Base-by-base conservation (phyloP, 2,797 vertebrate species). In the Chloroceryle inda region DNA sequence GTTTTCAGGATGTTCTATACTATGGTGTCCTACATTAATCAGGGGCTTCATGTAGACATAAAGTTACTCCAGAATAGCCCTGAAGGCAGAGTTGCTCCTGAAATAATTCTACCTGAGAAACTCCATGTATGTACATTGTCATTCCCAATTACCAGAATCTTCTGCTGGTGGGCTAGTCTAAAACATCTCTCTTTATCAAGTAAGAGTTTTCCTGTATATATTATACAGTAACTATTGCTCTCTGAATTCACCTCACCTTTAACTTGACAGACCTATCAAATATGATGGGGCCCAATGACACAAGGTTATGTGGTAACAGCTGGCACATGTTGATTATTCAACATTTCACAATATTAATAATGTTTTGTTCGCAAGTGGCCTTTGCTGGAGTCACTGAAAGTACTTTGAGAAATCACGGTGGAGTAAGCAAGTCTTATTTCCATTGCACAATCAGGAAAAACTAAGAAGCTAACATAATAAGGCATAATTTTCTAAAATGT, bases 331-430 rank as follows among this genome's bases (percentile, higher is more conserved):
- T 76, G 62, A 66, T 79, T 90, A 79, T 86, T 84, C 68, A 47
- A 79, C 0, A 1, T 95, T 96, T 93, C 94, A 93, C 93, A 95
- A 94, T 76, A 63, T 90, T 88, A 95, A 95, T 96, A 92, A 94
- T 9, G 44, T 66, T 91, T 91, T 90, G 66, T 58, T 91, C 5
- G 1, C 55, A 63, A 91, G 72, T 72, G 58, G 42, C 76, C 75
- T 94, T 89, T 91, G 55, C 71, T 91, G 91, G 79, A 92, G 82
- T 56, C 49, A 13, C 76, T 85, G 71, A 52, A 78, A 92, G 23
- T 63, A 37, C 55, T 95, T 93, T 94, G 67, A 88, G 94, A 95
- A 95, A 95, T 93, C 76, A 33, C 1, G 3, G 47, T 87, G 88
- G 79, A 91, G 63, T 74, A 95, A 96, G 85, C 13, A 35, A 40